Evolutionary conservation across 2,113 vertebrate species (phyloP), one percentile per base, ranked within the genome.

Genomic region (Carlito syrichta): DNA sequence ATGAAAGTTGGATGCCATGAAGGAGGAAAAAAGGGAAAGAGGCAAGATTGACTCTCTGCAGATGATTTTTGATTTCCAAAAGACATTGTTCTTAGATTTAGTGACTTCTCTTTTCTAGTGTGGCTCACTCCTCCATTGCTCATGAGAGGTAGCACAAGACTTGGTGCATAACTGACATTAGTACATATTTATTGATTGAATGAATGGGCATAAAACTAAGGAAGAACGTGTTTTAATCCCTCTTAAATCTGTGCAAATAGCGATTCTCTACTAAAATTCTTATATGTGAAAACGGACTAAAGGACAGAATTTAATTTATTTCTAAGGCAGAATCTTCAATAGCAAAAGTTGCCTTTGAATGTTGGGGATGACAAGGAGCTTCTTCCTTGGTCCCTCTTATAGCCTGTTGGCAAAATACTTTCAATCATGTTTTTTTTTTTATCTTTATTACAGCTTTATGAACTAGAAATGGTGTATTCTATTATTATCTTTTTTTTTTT

Each of bases 81-180:
- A 14, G 43, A 62, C 73, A 12, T 32, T 9, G 38, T 11, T 43
- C 54, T 16, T 11, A 0, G 25, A 14, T 23, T 83, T 20, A 35
- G 16, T 76, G n/a, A 17, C 56, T 60, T 43, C 13, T 69, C 43
- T 56, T 32, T 63, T 71, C 35, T 83, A 56, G 19, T 3, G 20
- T 32, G 4, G 20, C 50, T 77, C 1, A 0, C 40, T 58, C 73
- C 45, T 45, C 8, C 3, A 12, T 2, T 74, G 60, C 58, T 66
- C 0, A 30, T 63, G 3, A 16, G 40, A 66, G 76, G 38, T n/a
- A 45, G 38, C 38, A 0, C 25, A 32, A 60, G 63, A 22, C 58
- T 12, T 69, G 6, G 5, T 5, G 32, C 0, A 0, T 40, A 8
- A 66, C 0, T 43, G 71, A 38, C 0, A 3, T 45, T 58, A 40